These are phyloP conservation scores for Diorhabda sublineata DNA, from an alignment of 1,140 invertebrate species.

Conservation along the genomic window DNA sequence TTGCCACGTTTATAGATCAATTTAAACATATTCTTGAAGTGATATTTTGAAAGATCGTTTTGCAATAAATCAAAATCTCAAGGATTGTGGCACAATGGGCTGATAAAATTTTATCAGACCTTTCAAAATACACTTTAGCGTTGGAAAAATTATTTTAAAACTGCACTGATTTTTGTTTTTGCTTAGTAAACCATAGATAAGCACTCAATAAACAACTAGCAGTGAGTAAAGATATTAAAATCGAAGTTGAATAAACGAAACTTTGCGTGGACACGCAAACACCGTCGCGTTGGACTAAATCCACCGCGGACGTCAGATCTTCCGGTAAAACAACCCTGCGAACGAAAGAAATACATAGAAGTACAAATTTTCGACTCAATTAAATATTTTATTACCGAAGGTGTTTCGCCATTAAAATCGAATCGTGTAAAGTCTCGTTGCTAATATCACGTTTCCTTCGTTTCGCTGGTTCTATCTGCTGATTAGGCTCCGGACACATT, in stretches of 20 bases:
- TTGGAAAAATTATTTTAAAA: too few relatives aligned
- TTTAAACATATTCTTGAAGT: too few relatives aligned
- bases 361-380: background rate
- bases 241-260: slow-evolving; percentile 45
- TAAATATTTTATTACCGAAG: slow-evolving; percentile 36
- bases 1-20: too few relatives aligned
- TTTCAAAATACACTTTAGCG: too few relatives aligned
- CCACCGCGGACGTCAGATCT: slow-evolving; percentile 49
- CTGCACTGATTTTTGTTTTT: slow-evolving; percentile 1
- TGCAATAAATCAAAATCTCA: too few relatives aligned
- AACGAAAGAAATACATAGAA: background rate
- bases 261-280: slow-evolving; percentile 49
- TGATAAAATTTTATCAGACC: too few relatives aligned
- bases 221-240: slow-evolving; percentile 47
- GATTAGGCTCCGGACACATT: slow-evolving; percentile 64
- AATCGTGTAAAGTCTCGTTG: slow-evolving; percentile 53
- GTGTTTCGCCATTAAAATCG: slow-evolving; percentile 57
- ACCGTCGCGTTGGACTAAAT: slow-evolving; percentile 37
- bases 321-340: slow-evolving; percentile 63
- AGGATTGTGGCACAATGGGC: too few relatives aligned
- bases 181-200: slow-evolving; percentile 40
- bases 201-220: slow-evolving; percentile 46
- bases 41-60: too few relatives aligned
- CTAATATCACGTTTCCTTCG: slow-evolving; percentile 52
- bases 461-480: slow-evolving; percentile 60